phyloP scores from a whole-genome alignment of 2,113 vertebrate species.

The Egretta garzetta region DNA sequence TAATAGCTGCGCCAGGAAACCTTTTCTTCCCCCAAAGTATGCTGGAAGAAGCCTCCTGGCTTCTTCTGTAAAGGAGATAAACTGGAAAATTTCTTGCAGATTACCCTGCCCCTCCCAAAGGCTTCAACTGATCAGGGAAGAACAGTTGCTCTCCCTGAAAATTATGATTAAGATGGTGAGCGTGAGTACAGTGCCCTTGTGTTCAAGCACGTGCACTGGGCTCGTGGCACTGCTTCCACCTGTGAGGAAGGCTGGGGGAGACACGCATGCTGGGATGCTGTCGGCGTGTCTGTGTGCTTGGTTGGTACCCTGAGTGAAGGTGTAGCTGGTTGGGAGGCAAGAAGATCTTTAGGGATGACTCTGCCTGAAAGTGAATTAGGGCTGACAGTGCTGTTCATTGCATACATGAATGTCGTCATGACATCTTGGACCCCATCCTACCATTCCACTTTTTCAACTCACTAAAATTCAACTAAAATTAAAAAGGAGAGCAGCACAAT shows the following conservation, averaged over 20 bases:
- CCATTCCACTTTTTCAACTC: fast-evolving
- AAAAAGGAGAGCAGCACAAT: neutral
- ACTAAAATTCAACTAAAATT: neutral
- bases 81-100: neutral
- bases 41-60: neutral
- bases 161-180: fast-evolving
- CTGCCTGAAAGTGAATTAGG: neutral
- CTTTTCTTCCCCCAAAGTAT: neutral
- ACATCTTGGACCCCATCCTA: neutral
- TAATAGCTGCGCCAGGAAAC: neutral
- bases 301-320: neutral
- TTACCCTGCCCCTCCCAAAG: neutral
- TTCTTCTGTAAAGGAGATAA: neutral
- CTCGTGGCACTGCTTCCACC: neutral
- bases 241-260: neutral
- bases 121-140: fast-evolving
- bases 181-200: neutral
- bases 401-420: neutral
- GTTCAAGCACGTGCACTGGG: fast-evolving
- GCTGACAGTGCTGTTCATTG: neutral
- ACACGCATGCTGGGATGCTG: fast-evolving
- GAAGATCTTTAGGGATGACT: neutral
- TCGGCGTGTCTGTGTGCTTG: neutral
- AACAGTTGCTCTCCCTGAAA: neutral
- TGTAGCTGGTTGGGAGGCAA: neutral